Conservation (phyloP, 1,140 invertebrate genomes). For the Ceratoteleas bidentatus region DNA sequence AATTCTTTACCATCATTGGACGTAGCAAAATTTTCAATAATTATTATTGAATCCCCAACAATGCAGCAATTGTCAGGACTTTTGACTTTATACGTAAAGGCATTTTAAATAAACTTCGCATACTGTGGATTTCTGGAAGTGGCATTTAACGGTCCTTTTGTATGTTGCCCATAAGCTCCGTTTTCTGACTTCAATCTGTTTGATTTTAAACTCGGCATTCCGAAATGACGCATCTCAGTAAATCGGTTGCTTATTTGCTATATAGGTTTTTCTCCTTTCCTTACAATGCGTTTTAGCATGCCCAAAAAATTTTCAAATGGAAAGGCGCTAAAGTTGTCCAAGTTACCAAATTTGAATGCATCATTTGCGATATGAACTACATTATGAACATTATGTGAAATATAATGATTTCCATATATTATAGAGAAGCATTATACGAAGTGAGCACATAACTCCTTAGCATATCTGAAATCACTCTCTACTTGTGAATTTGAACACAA, state of each 20-base stretch:
- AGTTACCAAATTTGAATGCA: slow-evolving; percentile 12
- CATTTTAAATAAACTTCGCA: background rate
- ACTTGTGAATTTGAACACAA: slow-evolving; percentile 13
- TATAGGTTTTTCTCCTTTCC: slow-evolving; percentile 30
- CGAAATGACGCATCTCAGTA: slow-evolving; percentile 12
- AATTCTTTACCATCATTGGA: no score
- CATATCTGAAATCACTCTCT: slow-evolving; percentile 1
- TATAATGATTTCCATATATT: slow-evolving; percentile 20
- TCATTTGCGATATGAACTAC: slow-evolving; percentile 13
- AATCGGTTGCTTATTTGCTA: slow-evolving; percentile 16
- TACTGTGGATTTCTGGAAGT: background rate
- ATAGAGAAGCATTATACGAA: slow-evolving; percentile 2
- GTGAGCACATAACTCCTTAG: slow-evolving; percentile 9
- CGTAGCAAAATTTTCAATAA: no score
- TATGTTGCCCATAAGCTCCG: no score
- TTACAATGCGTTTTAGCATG: slow-evolving; percentile 9
- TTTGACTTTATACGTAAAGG: background rate
- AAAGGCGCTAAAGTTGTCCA: slow-evolving; percentile 21
- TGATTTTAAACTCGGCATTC: no score
- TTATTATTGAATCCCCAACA: no score
- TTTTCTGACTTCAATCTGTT: no score
- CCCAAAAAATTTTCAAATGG: slow-evolving; percentile 28
- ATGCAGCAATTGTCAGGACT: slow-evolving; percentile 2
- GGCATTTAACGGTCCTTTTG: no score
- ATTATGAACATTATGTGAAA: slow-evolving; percentile 35